A percentile compares a stretch with the other conserved stretches of the same genome.
phyloP scores from a whole-genome alignment of 1,140 invertebrate species.

The Telenomus remus region DNA sequence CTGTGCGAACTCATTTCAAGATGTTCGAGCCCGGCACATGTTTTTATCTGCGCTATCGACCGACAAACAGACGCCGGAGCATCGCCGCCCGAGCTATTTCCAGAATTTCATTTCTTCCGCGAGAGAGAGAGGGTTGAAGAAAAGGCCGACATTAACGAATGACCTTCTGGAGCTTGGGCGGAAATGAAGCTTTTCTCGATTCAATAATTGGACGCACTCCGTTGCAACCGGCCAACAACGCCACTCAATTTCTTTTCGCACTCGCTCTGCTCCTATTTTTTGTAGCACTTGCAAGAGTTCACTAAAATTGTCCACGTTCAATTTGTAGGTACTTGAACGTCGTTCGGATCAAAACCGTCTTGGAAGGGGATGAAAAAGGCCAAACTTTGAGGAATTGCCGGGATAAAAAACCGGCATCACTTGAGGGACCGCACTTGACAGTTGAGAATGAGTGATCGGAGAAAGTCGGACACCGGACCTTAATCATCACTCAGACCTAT shows the following conservation, averaged over 20 bases:
- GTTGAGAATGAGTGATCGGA: not conserved
- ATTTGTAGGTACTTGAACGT: not conserved
- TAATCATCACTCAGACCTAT: constrained; percentile 58
- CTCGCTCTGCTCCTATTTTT: not conserved
- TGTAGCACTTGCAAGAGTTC: not conserved
- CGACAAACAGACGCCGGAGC: constrained; percentile 37
- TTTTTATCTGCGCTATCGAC: constrained; percentile 47
- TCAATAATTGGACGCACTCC: constrained; percentile 36
- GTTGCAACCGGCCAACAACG: constrained; percentile 26
- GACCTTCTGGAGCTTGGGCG: constrained; percentile 29
- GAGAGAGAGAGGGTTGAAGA: constrained; percentile 30
- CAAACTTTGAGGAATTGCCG: not conserved
- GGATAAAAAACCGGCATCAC: not conserved
- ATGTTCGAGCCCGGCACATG: constrained; percentile 34
- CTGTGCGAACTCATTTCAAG: constrained; percentile 41
- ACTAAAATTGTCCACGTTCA: not conserved
- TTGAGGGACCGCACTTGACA: not conserved
- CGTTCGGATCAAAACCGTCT: not conserved
- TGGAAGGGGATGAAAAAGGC: not conserved
- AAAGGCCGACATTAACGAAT: constrained; percentile 46
- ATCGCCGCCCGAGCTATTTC: constrained; percentile 37
- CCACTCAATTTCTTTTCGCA: constrained; percentile 1
- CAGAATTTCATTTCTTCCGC: constrained; percentile 53
- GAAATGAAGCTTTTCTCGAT: constrained; percentile 45
- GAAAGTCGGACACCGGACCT: constrained; percentile 42